Base-by-base conservation (phyloP, 2,113 vertebrate genomes). In the Pseudorasbora parva region DNA sequence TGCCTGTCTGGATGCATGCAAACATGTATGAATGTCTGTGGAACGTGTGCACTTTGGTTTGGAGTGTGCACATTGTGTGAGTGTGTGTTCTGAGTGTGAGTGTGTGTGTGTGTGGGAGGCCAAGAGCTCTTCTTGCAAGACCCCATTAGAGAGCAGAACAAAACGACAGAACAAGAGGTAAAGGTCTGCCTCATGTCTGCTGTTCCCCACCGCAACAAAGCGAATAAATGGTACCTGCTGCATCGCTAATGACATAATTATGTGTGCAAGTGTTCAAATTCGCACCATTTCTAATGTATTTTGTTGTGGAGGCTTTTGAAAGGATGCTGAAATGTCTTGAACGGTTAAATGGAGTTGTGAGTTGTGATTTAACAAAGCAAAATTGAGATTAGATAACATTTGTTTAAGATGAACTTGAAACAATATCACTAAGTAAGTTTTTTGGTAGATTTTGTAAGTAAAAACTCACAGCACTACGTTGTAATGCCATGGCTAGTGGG, bases 71-170 rank as follows among this genome's bases (percentile, higher is more conserved):
- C 21, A 47, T 54, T 57, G 73, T 82, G 51, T 71, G 73, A 51
- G 17, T 62, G 77, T 78, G 37, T 71, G 45, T 51, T 72, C 27
- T 37, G 56, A 62, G 75, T 66, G 30, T n/a, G n/a, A n/a, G n/a
- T 30, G 30, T 30, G 60, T 30, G 54, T 15, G 47, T 73, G 66
- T 79, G 74, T 83, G 75, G 72, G 69, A 80, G 75, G 75, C 37
- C 37, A n/a, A 78, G 76, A 66, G 75, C 74, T 71, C 69, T 45
- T 79, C 64, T 78, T 21, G 41, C n/a, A 33, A 37, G 41, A 78
- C 62, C 47, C 73, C 81, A 82, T 82, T 85, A 82, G 23, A 56
- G 60, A 49, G 25, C 81, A 66, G 85, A 73, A 86, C 81, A 86
- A 82, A 86, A 75, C 10, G 15, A 25, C 21, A n/a, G 25, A 78